phyloP scores from a whole-genome alignment of 2,113 vertebrate species.

The Maylandia zebra region DNA sequence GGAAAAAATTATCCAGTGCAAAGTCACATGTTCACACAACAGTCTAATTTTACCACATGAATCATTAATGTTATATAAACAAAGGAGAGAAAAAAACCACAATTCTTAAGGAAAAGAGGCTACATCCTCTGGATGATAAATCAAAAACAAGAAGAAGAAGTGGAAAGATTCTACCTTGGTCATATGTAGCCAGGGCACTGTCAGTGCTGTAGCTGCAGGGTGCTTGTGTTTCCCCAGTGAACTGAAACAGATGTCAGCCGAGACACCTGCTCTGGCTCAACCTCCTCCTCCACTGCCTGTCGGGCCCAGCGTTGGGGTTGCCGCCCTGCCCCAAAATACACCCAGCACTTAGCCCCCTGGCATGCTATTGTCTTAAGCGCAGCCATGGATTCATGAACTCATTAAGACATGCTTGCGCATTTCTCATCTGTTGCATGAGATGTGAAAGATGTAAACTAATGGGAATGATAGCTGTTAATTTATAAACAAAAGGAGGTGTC shows the following conservation, averaged over 20 bases:
- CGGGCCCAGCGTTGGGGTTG: constrained; percentile 24
- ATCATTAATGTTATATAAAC: background rate
- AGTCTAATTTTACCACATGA: background rate
- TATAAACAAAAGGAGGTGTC: background rate
- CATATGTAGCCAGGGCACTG: constrained; percentile 29
- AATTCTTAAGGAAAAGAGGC: background rate
- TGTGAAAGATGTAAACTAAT: background rate
- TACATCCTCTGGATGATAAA: background rate
- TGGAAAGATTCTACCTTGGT: constrained; percentile 51
- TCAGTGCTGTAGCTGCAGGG: constrained; percentile 44
- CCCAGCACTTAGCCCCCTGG: constrained; percentile 37
- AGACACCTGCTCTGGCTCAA: constrained; percentile 66
- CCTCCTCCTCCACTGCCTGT: constrained; percentile 39
- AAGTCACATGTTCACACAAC: background rate
- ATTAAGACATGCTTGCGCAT: constrained; percentile 10
- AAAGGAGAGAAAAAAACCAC: background rate
- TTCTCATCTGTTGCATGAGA: background rate
- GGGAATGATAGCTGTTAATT: background rate
- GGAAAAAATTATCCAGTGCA: background rate
- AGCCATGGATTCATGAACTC: constrained; percentile 26
- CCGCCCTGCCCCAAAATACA: constrained; percentile 53
- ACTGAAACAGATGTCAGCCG: constrained; percentile 66
- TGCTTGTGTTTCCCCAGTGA: constrained; percentile 63
- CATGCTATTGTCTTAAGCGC: constrained; percentile 56
- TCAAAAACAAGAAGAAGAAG: background rate